Conservation (phyloP, 2,113 vertebrate species). For the Empidonax alnorum region DNA sequence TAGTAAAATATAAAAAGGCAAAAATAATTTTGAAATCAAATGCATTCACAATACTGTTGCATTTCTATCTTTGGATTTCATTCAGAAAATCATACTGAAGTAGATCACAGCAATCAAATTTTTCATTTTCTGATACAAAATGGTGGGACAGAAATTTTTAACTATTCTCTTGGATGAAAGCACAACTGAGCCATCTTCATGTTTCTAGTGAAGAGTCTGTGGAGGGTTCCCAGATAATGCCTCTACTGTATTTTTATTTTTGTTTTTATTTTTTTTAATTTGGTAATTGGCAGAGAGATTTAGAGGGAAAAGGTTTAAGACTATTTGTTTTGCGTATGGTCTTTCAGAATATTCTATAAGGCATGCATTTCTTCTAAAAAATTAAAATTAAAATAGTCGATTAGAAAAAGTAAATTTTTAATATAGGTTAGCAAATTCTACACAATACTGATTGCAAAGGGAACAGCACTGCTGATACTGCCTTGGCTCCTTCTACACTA, state of each 20-base stretch:
- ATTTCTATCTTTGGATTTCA: neutral
- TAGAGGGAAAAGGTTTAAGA: neutral
- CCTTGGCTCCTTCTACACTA: constrained; percentile 41
- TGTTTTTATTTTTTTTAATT: neutral
- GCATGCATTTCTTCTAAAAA: neutral
- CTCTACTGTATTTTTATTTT: neutral
- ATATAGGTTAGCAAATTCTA: constrained; percentile 19
- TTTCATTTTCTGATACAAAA: neutral
- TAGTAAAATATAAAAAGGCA: neutral
- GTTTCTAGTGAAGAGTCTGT: neutral
- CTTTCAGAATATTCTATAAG: neutral
- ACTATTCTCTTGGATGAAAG: neutral
- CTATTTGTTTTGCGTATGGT: neutral
- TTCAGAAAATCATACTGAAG: neutral
- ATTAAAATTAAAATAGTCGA: neutral
- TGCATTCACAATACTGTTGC: neutral
- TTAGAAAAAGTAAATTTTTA: constrained; percentile 21
- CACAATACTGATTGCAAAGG: neutral
- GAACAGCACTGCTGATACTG: neutral
- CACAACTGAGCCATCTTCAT: neutral
- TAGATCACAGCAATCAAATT: neutral
- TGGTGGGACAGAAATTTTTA: neutral
- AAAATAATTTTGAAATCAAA: neutral
- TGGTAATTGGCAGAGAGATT: neutral
- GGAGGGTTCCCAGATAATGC: neutral